phyloP scores from a whole-genome alignment of 2,113 vertebrate species.

The Brevimyrus niger region DNA sequence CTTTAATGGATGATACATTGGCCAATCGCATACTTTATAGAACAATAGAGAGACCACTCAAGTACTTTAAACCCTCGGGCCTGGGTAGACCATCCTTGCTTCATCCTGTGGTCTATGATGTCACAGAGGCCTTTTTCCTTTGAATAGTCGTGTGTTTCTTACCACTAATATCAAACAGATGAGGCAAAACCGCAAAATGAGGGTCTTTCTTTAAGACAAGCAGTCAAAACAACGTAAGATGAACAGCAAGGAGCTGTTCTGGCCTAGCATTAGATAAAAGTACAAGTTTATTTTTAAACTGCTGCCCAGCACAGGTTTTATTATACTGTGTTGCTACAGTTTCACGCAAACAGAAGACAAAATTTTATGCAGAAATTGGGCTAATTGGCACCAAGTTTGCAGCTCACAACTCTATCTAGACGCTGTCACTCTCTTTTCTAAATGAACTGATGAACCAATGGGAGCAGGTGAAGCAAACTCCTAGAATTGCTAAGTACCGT shows the following conservation, averaged over 20 bases:
- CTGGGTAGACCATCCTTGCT: conserved; percentile 44
- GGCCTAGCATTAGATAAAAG: conserved; percentile 47
- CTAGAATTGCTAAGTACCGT: not conserved
- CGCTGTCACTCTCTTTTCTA: not conserved
- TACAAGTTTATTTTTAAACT: conserved; percentile 27
- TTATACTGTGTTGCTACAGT: conserved; percentile 25
- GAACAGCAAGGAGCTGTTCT: conserved; percentile 57
- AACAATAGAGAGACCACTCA: conserved; percentile 9
- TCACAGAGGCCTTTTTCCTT: conserved; percentile 61
- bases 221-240: conserved; percentile 68
- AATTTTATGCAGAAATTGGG: not conserved
- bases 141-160: conserved; percentile 68
- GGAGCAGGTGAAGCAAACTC: not conserved
- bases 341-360: not conserved
- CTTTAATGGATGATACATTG: not conserved
- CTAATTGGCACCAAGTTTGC: not conserved
- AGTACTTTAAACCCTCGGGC: conserved; percentile 35
- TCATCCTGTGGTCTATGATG: conserved; percentile 63
- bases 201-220: conserved; percentile 66
- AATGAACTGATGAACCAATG: not conserved
- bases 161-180: conserved; percentile 77
- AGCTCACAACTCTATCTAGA: not conserved
- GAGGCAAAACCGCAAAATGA: conserved; percentile 65
- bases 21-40: conserved; percentile 2
- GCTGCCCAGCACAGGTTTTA: conserved; percentile 41